A percentile compares a stretch with the other conserved stretches of the same genome.
Evolutionary conservation across 2,888 invertebrate genomes (phyloP).

Genomic region (Pseudococcus jackbeardsleyi): DNA sequence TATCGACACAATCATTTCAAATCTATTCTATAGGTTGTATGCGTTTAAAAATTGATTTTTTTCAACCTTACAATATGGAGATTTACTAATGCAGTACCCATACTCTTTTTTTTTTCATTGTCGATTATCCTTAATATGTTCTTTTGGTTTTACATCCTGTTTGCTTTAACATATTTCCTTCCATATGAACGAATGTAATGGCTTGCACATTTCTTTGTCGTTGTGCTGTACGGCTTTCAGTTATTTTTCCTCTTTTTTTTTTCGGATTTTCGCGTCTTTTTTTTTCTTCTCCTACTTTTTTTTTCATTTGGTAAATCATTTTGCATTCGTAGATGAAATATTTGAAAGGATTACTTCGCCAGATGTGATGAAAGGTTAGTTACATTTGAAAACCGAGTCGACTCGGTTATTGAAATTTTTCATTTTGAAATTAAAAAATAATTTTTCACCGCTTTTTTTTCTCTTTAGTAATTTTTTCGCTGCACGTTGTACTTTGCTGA

Average conservation of each 20-base stretch:
- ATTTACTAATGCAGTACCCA: conserved; percentile 38
- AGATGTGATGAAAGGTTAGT: conserved; percentile 50
- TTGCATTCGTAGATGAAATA: conserved; percentile 48
- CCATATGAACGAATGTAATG: conserved; percentile 24
- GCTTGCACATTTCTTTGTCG: conserved; percentile 48
- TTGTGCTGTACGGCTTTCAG: not conserved
- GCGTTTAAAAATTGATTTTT: conserved; percentile 37
- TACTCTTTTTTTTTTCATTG: not conserved
- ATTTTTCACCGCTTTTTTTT: conserved; percentile 42
- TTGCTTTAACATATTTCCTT: conserved; percentile 17
- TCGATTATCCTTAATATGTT: conserved; percentile 50
- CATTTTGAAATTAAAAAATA: conserved; percentile 42
- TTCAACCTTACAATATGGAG: conserved; percentile 27
- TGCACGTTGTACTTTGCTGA: not conserved
- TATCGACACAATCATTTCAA: not conserved
- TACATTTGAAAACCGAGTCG: conserved; percentile 37
- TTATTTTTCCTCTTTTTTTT: conserved; percentile 22
- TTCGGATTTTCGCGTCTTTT: not conserved
- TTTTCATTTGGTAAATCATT: conserved; percentile 33
- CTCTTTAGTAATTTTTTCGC: conserved; percentile 13
- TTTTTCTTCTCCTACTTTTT: not conserved
- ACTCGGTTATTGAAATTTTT: conserved; percentile 44
- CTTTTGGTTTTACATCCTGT: conserved; percentile 51
- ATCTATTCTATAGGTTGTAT: not conserved
- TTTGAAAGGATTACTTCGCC: conserved; percentile 51